Conservation (phyloP, 2,113 vertebrate species). For the Willisornis vidua region DNA sequence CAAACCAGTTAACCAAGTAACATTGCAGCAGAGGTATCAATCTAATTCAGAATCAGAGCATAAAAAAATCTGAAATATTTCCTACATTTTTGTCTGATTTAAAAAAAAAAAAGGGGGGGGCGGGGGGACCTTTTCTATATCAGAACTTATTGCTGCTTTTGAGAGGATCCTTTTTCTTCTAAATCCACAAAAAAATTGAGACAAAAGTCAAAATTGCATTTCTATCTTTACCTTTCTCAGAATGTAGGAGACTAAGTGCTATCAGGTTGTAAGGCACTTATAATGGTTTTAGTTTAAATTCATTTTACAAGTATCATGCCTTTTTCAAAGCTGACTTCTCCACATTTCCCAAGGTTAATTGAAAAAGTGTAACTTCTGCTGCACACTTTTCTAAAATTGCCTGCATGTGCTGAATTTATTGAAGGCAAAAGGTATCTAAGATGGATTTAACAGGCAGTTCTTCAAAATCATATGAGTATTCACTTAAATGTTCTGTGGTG, state of each 20-base stretch:
- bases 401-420: background rate
- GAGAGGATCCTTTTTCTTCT: background rate
- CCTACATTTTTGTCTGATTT: background rate
- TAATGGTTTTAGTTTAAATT: background rate
- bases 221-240: background rate
- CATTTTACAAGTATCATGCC: background rate
- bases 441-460: background rate
- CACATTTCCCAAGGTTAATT: background rate
- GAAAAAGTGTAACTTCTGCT: background rate
- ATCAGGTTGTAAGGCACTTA: background rate
- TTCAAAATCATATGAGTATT: background rate
- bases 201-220: background rate
- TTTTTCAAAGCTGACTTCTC: background rate
- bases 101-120: fast-evolving
- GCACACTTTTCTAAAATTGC: background rate
- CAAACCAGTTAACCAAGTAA: background rate
- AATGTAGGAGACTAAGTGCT: background rate
- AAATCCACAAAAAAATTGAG: background rate
- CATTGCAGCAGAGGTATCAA: background rate
- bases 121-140: fast-evolving
- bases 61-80: background rate
- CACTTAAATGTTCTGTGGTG: background rate
- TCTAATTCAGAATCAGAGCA: background rate
- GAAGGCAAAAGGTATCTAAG: background rate
- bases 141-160: background rate